Evolutionary conservation across 2,113 vertebrate genomes (phyloP), one percentile per base, ranked within the genome.

Genomic region (Oxyruncus cristatus): DNA sequence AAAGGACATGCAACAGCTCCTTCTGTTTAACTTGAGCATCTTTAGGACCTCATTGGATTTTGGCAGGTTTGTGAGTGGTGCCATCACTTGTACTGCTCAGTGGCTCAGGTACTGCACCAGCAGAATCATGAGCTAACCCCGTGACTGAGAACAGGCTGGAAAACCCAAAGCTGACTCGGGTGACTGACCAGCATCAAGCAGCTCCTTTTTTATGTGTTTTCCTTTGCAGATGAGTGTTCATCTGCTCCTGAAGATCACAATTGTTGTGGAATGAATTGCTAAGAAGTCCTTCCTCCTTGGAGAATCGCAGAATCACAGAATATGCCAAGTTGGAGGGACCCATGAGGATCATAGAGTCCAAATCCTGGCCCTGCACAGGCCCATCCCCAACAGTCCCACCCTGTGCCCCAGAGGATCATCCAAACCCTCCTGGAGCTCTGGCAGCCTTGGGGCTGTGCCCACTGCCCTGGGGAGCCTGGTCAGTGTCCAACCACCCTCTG

Each of bases 131-230:
- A 41, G 24, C 63, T 50, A 35, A 52, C 62, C 37, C 61, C 1
- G 1, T 41, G 11, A 50, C 42, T 9, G 6, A 61, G 33, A 82
- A 47, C 0, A 0, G 49, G 30, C 20, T 65, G 58, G 44, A 87
- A 92, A 76, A 55, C 26, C 39, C 46, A 30, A 46, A 76, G 53
- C 11, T 55, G 66, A 16, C 32, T 67, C 59, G 23, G 21, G 20
- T 23, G 55, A 42, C 66, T 47, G 58, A 75, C 19, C 11, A 61
- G 19, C n/a, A 72, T 30, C 53, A 72, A 26, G 21, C 30, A 86
- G 20, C 26, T 59, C 35, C 2, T 2, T 59, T 59, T 53, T 46
- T 13, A 11, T 37, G 28, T 3, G 1, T 80, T 53, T 62, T 42
- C 27, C 58, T 76, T 67, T 5, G 4, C 14, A 76, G 41, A 11